phyloP scores from a whole-genome alignment of 2,113 vertebrate species.

The Penelope pileata region DNA sequence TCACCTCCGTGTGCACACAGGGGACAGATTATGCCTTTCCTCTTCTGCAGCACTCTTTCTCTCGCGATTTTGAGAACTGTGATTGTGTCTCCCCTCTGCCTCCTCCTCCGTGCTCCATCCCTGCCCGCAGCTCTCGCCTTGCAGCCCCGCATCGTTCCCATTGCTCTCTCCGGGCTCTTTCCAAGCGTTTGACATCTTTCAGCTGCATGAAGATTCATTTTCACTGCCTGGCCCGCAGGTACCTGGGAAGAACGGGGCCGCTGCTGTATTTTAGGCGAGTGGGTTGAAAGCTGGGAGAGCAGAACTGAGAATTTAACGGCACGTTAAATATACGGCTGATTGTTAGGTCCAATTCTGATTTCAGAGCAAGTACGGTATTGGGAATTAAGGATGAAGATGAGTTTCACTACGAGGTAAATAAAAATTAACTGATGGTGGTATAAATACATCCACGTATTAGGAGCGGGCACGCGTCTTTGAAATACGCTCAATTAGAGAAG shows the following conservation, averaged over 20 bases:
- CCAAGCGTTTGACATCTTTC: neutral
- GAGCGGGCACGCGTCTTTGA: neutral
- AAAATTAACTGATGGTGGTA: conserved; percentile 24
- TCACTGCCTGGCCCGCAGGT: neutral
- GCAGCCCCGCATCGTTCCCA: neutral
- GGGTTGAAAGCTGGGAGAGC: neutral
- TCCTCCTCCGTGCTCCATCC: accelerated
- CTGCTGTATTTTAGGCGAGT: neutral
- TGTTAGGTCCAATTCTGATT: conserved; percentile 8
- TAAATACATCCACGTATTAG: neutral
- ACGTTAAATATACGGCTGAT: neutral
- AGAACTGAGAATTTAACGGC: conserved; percentile 8
- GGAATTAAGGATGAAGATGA: conserved; percentile 20
- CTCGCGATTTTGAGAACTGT: neutral
- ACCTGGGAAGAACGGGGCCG: neutral
- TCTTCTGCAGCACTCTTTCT: accelerated
- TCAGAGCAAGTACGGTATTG: neutral
- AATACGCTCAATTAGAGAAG: neutral
- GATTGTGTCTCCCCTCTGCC: neutral
- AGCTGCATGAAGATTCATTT: neutral
- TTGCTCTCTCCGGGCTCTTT: neutral
- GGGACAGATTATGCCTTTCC: neutral
- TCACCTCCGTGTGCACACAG: neutral
- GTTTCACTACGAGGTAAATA: conserved; percentile 31
- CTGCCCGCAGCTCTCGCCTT: neutral